Evolutionary conservation across 2,888 invertebrate genomes (phyloP).

Genomic region (Leucoma salicis): DNA sequence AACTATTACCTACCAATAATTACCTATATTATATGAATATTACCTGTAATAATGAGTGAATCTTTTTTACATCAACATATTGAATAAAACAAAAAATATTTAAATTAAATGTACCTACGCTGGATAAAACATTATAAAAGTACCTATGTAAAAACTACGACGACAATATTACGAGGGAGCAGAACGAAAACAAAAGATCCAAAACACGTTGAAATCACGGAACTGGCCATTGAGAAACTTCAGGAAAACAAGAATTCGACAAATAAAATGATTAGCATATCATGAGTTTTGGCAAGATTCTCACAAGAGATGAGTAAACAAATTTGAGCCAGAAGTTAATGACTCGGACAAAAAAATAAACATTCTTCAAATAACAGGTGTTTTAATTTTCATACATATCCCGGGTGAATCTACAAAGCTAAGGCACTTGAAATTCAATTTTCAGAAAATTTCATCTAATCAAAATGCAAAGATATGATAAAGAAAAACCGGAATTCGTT

Average conservation of each 20-base stretch:
- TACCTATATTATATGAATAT: too few relatives aligned
- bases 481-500: not conserved
- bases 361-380: conserved; percentile 39
- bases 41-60: too few relatives aligned
- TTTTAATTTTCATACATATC: conserved; percentile 16
- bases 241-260: conserved; percentile 35
- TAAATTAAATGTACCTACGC: conserved; percentile 37
- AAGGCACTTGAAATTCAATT: not conserved
- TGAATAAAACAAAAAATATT: too few relatives aligned
- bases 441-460: conserved; percentile 1
- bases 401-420: too few relatives aligned
- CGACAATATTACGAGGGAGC: conserved; percentile 54
- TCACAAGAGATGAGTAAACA: conserved; percentile 61
- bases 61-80: too few relatives aligned
- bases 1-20: too few relatives aligned
- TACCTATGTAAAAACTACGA: too few relatives aligned
- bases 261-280: conserved; percentile 46
- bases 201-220: conserved; percentile 46
- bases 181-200: conserved; percentile 53
- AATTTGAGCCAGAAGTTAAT: conserved; percentile 60
- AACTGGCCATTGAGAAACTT: conserved; percentile 29
- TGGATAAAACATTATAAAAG: conserved; percentile 29
- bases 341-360: conserved; percentile 55
- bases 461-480: conserved; percentile 3
- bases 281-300: conserved; percentile 58